Percentiles rank a stretch among this genome's conserved stretches.
phyloP scores from a whole-genome alignment of 2,113 vertebrate genomes.

The Colossoma macropomum region DNA sequence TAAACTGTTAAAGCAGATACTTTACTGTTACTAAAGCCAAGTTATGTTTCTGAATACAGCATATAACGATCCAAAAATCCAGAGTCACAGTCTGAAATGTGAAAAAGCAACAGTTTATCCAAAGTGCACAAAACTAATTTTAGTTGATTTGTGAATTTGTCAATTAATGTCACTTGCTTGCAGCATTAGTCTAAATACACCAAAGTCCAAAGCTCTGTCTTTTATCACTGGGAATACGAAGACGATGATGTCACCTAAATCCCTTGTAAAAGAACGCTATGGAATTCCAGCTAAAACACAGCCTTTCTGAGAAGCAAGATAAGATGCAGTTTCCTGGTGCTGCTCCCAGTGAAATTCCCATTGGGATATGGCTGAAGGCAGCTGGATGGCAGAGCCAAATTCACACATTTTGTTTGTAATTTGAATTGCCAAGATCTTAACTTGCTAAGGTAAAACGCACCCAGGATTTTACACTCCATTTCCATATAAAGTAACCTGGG shows the following conservation, averaged over 20 bases:
- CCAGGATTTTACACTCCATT: neutral
- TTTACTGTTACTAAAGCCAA: no score
- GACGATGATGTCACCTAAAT: conserved; percentile 66
- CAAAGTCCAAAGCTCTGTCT: conserved; percentile 49
- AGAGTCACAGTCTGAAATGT: neutral
- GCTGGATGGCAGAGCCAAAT: conserved; percentile 40
- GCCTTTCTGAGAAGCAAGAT: conserved; percentile 67
- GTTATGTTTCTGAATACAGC: no score
- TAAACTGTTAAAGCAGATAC: no score
- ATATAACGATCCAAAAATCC: no score
- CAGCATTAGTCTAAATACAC: neutral
- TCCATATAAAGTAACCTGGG: neutral
- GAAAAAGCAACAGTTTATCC: neutral
- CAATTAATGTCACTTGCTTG: conserved; percentile 21
- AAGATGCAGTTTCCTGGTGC: conserved; percentile 26
- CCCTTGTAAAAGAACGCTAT: conserved; percentile 68
- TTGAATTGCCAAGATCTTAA: neutral
- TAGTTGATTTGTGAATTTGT: no score
- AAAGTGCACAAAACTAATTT: no score
- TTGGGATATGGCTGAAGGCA: conserved; percentile 30
- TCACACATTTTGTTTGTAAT: neutral
- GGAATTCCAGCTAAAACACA: conserved; percentile 69
- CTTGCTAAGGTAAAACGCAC: neutral
- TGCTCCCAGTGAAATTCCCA: neutral
- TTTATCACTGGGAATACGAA: conserved; percentile 63